Evolutionary conservation across 2,113 vertebrate species (phyloP), one percentile per base, ranked within the genome.

Genomic region (Chloropsis hardwickii): DNA sequence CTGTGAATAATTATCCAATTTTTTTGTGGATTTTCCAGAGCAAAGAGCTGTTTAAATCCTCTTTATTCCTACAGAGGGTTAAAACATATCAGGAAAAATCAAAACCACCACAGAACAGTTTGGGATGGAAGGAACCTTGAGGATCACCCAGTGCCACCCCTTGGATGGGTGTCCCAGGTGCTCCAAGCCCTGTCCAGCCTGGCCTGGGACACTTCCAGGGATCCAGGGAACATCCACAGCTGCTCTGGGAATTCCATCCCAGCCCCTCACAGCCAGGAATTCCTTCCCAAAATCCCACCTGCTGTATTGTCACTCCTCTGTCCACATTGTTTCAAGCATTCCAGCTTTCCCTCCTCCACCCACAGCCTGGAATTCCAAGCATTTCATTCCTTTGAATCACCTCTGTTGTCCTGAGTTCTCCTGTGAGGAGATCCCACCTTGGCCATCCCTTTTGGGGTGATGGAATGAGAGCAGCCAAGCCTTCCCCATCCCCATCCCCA

Each of bases 251-350:
- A 62, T 4, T 4, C 57, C 16, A 17, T 31, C 0, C 51, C 66
- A 64, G 0, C 74, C n/a, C 9, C 25, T 28, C 44, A 0, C 22
- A 66, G 67, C 6, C 8, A 51, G 3, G 6, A 58, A 81, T 81
- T 66, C 37, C 53, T 51, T 45, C 51, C 69, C 51, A 29, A 65
- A 29, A 81, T 45, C 11, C 29, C 11, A 0, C 8, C 40, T 12
- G 11, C 2, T 5, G 0, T 0, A 0, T 25, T 29, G 6, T 21
- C 27, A 37, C 2, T 14, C 16, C 37, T 21, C 31, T 16, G 29
- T 20, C 45, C 48, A 1, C 20, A 12, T 57, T 11, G 65, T 6
- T 50, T 31, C 28, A 5, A 28, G 10, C 74, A 31, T 33, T 51
- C 66, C 22, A 9, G n/a, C 67, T 66, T 66, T 28, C 51, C 61